Percentiles rank a stretch among this genome's conserved stretches.
These are phyloP conservation scores for Ictalurus punctatus DNA, from an alignment of 2,113 vertebrate genomes.

Conservation along the genomic window DNA sequence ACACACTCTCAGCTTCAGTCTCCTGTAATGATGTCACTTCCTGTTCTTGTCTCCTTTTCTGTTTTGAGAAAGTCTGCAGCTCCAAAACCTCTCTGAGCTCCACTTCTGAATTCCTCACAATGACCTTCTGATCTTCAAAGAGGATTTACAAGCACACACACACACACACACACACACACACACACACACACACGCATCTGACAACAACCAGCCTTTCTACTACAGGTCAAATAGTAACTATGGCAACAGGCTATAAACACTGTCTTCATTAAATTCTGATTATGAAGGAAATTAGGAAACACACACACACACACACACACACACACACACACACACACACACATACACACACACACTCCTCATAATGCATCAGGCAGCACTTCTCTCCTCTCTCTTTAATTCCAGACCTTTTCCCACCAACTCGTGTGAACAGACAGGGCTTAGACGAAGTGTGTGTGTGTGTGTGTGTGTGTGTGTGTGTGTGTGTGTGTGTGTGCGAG, in stretches of 20 bases:
- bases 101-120: constrained; percentile 40
- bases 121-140: constrained; percentile 42
- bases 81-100: constrained; percentile 21
- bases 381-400: constrained; percentile 50
- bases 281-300: constrained; percentile 47
- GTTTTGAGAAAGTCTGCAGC: constrained; percentile 29
- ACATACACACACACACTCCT: constrained; percentile 11
- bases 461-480: constrained; percentile 38
- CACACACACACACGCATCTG: constrained; percentile 11
- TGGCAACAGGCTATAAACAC: constrained; percentile 51
- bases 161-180: constrained; percentile 14
- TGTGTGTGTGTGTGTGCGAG: constrained; percentile 24
- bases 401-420: constrained; percentile 55
- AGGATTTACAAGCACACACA: constrained; percentile 15
- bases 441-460: constrained; percentile 44
- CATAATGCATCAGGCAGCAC: constrained; percentile 41
- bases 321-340: neutral
- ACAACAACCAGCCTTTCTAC: constrained; percentile 28
- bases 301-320: neutral
- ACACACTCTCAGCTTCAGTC: neutral
- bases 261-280: constrained; percentile 55
- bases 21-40: constrained; percentile 22
- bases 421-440: constrained; percentile 57
- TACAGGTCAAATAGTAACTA: constrained; percentile 45
- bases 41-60: constrained; percentile 22